A percentile compares a stretch with the other conserved stretches of the same genome.
phyloP scores from a whole-genome alignment of 2,888 invertebrate species.

The Timema cristinae region DNA sequence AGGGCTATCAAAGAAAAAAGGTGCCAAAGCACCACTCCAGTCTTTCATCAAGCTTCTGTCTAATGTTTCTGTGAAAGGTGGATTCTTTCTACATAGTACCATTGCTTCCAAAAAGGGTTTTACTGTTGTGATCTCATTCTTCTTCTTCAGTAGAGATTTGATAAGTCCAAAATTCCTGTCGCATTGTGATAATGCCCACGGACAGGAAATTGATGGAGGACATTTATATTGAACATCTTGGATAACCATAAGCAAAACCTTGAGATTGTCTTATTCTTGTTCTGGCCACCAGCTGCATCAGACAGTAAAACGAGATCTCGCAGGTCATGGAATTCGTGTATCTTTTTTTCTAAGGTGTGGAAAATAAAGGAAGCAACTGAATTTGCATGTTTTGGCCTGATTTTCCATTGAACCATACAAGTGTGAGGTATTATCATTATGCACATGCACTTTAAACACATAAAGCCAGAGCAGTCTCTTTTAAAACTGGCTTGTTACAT shows the following conservation, averaged over 20 bases:
- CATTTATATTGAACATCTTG: neutral
- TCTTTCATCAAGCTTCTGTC: neutral
- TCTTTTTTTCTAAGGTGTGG: slow-evolving; percentile 3
- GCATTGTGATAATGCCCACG: neutral
- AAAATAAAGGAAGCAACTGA: slow-evolving; percentile 3
- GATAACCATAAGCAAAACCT: slow-evolving; percentile 10
- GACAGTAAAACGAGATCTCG: neutral
- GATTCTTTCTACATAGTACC: too few relatives aligned
- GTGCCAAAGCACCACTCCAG: slow-evolving; percentile 6
- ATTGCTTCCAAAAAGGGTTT: neutral
- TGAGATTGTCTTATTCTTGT: neutral
- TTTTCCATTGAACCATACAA: slow-evolving; percentile 8
- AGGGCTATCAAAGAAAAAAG: neutral
- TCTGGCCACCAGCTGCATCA: slow-evolving; percentile 9
- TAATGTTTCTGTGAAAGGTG: neutral
- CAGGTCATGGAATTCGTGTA: neutral
- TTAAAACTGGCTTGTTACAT: slow-evolving; percentile 15
- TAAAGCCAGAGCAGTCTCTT: neutral
- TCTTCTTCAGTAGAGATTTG: neutral
- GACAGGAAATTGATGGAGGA: neutral
- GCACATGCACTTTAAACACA: slow-evolving; percentile 6
- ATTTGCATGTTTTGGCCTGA: slow-evolving; percentile 12
- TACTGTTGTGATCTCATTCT: neutral
- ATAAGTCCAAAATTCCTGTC: slow-evolving; percentile 8
- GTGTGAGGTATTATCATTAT: neutral